phyloP scores from a whole-genome alignment of 2,888 invertebrate genomes.

The Proisotoma minuta region DNA sequence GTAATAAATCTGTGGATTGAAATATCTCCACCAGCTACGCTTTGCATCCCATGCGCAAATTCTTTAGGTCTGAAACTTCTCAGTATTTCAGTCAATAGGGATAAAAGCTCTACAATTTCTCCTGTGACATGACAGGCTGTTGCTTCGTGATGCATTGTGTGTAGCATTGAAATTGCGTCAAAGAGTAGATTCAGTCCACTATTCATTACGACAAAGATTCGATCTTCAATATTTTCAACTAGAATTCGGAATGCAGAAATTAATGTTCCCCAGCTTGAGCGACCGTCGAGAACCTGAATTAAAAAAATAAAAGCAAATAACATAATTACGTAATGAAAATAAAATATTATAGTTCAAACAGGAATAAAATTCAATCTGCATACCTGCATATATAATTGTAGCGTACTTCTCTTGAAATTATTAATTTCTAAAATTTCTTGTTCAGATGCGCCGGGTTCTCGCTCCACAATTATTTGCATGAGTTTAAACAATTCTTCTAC shows the following conservation, averaged over 20 bases:
- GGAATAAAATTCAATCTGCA: constrained; percentile 20
- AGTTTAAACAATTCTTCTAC: constrained; percentile 87
- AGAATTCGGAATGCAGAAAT: constrained; percentile 83
- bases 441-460: constrained; percentile 70
- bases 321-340: neutral
- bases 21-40: constrained; percentile 31
- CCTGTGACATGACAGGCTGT: constrained; percentile 79
- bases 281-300: constrained; percentile 69
- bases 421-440: constrained; percentile 77
- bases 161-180: constrained; percentile 79
- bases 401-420: constrained; percentile 74
- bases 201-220: constrained; percentile 82
- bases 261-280: constrained; percentile 90
- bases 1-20: constrained; percentile 41
- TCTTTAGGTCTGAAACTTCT: constrained; percentile 43
- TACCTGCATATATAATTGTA: constrained; percentile 80
- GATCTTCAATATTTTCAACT: constrained; percentile 83
- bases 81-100: constrained; percentile 49
- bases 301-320: constrained; percentile 31
- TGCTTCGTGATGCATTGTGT: constrained; percentile 90
- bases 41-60: constrained; percentile 33
- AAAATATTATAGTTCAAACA: neutral
- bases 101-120: constrained; percentile 77
- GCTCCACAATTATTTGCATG: constrained; percentile 81
- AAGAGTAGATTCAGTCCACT: constrained; percentile 77